Percentiles rank a stretch among this genome's conserved stretches.
phyloP scores from a whole-genome alignment of 2,888 invertebrate genomes.

The Elaeidobius kamerunicus region DNA sequence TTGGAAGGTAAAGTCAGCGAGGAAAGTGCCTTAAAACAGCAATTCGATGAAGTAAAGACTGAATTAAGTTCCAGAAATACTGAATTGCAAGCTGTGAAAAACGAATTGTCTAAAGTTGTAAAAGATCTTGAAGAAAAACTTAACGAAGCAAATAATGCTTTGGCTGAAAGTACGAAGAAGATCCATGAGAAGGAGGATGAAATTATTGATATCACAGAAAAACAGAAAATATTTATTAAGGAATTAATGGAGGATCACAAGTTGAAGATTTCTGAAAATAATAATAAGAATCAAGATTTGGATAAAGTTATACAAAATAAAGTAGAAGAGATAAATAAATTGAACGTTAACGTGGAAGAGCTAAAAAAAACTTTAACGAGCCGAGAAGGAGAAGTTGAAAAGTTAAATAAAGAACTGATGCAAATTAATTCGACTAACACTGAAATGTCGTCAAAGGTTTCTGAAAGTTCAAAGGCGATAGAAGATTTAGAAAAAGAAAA shows the following conservation, averaged over 20 bases:
- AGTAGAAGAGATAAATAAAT: constrained; percentile 15
- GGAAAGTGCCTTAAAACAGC: constrained; percentile 9
- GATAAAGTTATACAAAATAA: constrained; percentile 54
- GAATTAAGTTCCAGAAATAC: constrained; percentile 11
- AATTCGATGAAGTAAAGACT: constrained; percentile 1
- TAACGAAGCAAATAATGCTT: constrained; percentile 49
- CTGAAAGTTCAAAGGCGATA: constrained; percentile 26
- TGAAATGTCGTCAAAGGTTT: constrained; percentile 19
- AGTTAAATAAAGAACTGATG: constrained; percentile 29
- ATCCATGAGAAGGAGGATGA: constrained; percentile 29
- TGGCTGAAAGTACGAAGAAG: constrained; percentile 29
- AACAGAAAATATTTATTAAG: constrained; percentile 32
- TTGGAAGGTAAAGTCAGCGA: constrained; percentile 12
- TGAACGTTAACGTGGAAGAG: constrained; percentile 20
- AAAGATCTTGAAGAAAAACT: constrained; percentile 27
- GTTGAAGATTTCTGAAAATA: constrained; percentile 43
- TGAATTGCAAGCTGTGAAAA: constrained; percentile 16
- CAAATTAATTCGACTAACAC: constrained; percentile 26
- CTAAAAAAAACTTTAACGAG: constrained; percentile 26
- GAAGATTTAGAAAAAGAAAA: constrained; percentile 30
- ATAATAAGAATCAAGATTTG: constrained; percentile 56
- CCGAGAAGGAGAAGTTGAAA: constrained; percentile 21
- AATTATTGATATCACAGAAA: constrained; percentile 16
- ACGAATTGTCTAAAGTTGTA: constrained; percentile 13
- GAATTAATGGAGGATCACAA: constrained; percentile 34